Conservation (phyloP, 2,113 vertebrate species). For the Jaculus jaculus region DNA sequence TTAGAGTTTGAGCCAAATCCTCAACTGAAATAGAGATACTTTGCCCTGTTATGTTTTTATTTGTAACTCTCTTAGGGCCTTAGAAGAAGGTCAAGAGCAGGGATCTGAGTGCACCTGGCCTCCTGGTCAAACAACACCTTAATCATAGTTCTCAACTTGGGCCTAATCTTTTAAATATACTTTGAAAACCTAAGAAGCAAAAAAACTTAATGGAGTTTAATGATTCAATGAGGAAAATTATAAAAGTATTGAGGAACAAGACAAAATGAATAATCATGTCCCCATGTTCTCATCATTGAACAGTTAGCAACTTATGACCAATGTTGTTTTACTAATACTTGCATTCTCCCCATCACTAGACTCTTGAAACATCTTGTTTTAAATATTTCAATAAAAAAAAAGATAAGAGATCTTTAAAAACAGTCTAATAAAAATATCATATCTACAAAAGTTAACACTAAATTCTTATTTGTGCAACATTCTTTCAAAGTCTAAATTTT, state of each 20-base stretch:
- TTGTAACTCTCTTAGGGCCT: background rate
- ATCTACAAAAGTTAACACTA: background rate
- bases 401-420: background rate
- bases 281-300: background rate
- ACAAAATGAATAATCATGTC: background rate
- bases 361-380: conserved; percentile 24
- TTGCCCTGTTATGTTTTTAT: background rate
- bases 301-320: background rate
- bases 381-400: background rate
- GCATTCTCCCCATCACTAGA: background rate
- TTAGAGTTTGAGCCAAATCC: background rate
- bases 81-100: background rate
- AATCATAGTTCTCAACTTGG: background rate
- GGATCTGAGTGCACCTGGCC: background rate
- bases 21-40: background rate
- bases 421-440: background rate
- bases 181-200: background rate
- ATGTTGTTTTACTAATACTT: background rate
- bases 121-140: background rate
- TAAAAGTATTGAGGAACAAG: background rate
- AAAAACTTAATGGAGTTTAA: conserved; percentile 10
- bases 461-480: background rate
- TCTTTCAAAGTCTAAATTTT: conserved; percentile 3
- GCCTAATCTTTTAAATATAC: background rate
- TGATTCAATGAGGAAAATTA: background rate